Evolutionary conservation across 2,113 vertebrate species (phyloP).

Genomic region (Leiothrix lutea): DNA sequence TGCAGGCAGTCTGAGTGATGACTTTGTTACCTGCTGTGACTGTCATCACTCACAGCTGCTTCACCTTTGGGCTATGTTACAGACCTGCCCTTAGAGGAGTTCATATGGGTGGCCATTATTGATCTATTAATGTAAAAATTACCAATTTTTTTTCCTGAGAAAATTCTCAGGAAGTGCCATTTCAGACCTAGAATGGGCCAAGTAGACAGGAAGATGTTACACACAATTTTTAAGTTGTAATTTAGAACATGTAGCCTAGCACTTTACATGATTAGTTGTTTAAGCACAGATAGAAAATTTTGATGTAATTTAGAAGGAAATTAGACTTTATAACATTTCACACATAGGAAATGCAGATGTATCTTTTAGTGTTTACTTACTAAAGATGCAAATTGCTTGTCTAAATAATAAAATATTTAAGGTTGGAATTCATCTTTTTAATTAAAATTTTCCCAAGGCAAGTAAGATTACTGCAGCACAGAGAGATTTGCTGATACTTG

Average conservation of each 20-base stretch:
- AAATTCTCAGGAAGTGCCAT: not conserved
- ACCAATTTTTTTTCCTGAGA: not conserved
- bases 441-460: conserved; percentile 56
- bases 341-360: not conserved
- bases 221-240: not conserved
- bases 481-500: not conserved
- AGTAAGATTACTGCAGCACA: conserved; percentile 20
- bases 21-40: not conserved
- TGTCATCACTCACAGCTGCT: not conserved
- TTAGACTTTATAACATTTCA: not conserved
- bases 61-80: not conserved
- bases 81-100: not conserved
- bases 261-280: not conserved
- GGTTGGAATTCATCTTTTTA: conserved; percentile 49
- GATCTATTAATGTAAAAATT: not conserved
- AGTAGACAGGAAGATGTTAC: not conserved
- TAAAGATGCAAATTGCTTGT: not conserved
- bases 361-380: not conserved
- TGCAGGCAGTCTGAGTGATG: not conserved
- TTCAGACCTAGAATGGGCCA: not conserved
- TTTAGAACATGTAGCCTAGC: not conserved
- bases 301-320: not conserved
- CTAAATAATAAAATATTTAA: conserved; percentile 56
- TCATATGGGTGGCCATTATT: not conserved
- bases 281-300: not conserved